Evolutionary conservation across 1,140 invertebrate genomes (phyloP).

Genomic region (Caerostris extrusa): DNA sequence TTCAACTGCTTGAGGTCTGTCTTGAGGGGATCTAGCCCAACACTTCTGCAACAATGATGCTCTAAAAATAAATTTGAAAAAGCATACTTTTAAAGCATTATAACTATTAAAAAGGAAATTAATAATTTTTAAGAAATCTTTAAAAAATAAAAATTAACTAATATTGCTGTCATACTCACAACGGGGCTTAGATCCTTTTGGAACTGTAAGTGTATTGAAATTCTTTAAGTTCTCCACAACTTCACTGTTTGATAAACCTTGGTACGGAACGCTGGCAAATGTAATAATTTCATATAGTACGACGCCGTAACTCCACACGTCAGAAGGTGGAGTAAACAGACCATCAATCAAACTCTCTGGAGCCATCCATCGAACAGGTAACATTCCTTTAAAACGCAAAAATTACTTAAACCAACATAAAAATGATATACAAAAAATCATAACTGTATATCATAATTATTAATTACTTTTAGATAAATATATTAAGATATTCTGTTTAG

Average conservation of each 20-base stretch:
- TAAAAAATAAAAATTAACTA: background rate
- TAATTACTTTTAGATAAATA: too few relatives aligned
- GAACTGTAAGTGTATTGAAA: constrained; percentile 88
- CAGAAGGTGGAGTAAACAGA: constrained; percentile 91
- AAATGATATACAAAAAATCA: too few relatives aligned
- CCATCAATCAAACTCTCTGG: constrained; percentile 90
- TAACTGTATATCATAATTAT: too few relatives aligned
- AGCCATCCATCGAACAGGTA: constrained; percentile 97
- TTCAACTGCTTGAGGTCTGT: constrained; percentile 88
- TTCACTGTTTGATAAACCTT: constrained; percentile 91
- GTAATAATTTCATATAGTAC: constrained; percentile 92
- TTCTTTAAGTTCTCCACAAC: constrained; percentile 90
- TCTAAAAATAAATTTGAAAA: constrained; percentile 82
- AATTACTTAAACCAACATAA: too few relatives aligned
- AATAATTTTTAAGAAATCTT: background rate
- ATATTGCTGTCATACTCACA: constrained; percentile 84
- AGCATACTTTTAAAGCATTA: background rate
- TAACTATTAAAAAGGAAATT: background rate
- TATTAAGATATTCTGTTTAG: too few relatives aligned
- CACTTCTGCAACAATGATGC: constrained; percentile 89
- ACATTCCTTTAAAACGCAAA: constrained; percentile 84
- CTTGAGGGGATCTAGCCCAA: constrained; percentile 87
- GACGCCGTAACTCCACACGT: constrained; percentile 93
- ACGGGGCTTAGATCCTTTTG: constrained; percentile 88
- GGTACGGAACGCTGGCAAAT: constrained; percentile 91